Base-by-base conservation (phyloP, 2,888 invertebrate genomes). In the Chymomyza amoena region DNA sequence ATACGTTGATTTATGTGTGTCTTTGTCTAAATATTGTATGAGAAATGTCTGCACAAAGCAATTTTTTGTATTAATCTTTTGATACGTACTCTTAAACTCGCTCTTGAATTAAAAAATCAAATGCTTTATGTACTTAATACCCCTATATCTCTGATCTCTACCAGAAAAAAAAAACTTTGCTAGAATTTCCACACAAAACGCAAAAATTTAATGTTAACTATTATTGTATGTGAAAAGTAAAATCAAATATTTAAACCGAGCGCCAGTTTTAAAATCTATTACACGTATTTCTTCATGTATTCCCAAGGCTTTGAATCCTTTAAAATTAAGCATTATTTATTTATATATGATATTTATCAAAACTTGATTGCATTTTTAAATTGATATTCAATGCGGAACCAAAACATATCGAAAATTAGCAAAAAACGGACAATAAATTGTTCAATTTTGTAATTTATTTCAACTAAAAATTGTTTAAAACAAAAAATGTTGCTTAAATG, bases 261-360 rank as follows among this genome's bases (percentile, higher is more conserved):
- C 68, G 68, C 66, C 76, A 62, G 77, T 72, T 78, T 62, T 51
- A 66, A 54, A 54, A n/a, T 4, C 18, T 16, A 16, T 20, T 54
- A 54, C 54, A 74, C 56, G 69, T 68, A 72, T 64, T 64, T 68
- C 61, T 59, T 70, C 57, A 51, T 72, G 76, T 78, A 78, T 84
- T 88, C 81, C 84, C 71, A 32, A 66, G 69, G 74, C 57, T 65
- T 4, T 65, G 52, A 65, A 72, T 60, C 76, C 70, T 65, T 69
- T 84, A 75, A 69, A 73, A 68, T 70, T 86, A 88, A 84, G 88
- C 73, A 75, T 79, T 86, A 87, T 81, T 84, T 77, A n/a, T 18
- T 32, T 59, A 59, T 59, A 59, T 59, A 88, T 87, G 87, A 88
- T 84, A 88, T 76, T 88, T 70, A 68, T n/a, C 62, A 61, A 3